These are phyloP conservation scores for Eudemis profundana DNA, from an alignment of 2,888 invertebrate genomes.

Conservation along the genomic window DNA sequence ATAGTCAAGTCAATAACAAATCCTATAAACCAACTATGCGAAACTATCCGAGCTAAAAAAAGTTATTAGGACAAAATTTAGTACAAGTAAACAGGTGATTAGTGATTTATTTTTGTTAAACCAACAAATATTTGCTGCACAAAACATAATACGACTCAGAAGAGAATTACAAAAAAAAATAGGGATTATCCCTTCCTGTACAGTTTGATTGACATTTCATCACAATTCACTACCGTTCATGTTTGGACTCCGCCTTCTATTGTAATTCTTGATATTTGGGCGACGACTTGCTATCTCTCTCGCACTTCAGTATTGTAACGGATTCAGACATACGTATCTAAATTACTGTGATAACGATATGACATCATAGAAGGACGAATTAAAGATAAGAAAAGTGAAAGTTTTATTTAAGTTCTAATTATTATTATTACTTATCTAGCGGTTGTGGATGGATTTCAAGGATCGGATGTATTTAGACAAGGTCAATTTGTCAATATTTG, in stretches of 20 bases:
- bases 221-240: constrained; percentile 50
- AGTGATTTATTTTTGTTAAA: too few species aligned
- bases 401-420: not conserved
- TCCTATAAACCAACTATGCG: too few species aligned
- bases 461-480: too few species aligned
- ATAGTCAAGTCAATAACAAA: too few species aligned
- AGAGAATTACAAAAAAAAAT: constrained; percentile 30
- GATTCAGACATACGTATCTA: not conserved
- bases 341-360: not conserved
- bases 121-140: constrained; percentile 16
- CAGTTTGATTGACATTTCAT: constrained; percentile 68
- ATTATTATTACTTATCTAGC: not conserved
- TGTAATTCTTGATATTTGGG: constrained; percentile 25
- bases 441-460: not conserved
- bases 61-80: too few species aligned
- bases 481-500: too few species aligned
- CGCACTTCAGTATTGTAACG: constrained; percentile 10
- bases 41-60: too few species aligned
- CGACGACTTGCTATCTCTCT: not conserved
- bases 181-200: constrained; percentile 58
- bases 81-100: too few species aligned
- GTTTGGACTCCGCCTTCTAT: constrained; percentile 59
- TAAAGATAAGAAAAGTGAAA: constrained; percentile 3
- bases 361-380: not conserved
- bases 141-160: constrained; percentile 46